phyloP scores from a whole-genome alignment of 2,797 vertebrate genomes.

The Tarsius wallacei region DNA sequence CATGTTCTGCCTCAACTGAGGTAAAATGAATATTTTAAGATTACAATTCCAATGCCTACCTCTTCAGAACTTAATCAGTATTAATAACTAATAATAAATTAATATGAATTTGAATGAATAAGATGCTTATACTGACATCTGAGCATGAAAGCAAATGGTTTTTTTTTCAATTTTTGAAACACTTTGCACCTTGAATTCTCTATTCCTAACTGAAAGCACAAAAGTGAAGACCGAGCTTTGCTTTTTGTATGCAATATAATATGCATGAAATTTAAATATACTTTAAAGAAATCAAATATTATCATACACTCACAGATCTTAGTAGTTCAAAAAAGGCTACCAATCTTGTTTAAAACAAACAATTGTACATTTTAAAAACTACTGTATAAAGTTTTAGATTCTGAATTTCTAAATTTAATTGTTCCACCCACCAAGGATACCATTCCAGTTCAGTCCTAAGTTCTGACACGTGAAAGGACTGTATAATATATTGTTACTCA shows the following conservation, averaged over 20 bases:
- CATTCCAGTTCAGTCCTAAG: neutral
- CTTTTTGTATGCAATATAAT: conserved; percentile 40
- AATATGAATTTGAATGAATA: conserved; percentile 40
- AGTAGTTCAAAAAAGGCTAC: neutral
- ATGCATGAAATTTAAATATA: conserved; percentile 68
- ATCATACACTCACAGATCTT: neutral
- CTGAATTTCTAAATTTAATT: conserved; percentile 21
- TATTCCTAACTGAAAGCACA: neutral
- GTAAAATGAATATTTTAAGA: neutral
- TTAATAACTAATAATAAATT: neutral
- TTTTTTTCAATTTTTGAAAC: conserved; percentile 24
- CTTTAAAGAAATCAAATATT: conserved; percentile 70
- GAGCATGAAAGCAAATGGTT: neutral
- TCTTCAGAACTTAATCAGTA: conserved; percentile 53
- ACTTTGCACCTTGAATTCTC: neutral
- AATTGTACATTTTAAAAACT: neutral
- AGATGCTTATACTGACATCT: neutral
- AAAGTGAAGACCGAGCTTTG: neutral
- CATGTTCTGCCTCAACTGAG: neutral
- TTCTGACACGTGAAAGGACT: neutral
- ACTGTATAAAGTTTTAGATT: neutral
- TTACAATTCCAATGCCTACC: conserved; percentile 10
- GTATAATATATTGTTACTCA: neutral
- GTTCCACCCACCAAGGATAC: neutral
- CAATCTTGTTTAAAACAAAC: neutral